Conservation (phyloP, 2,113 vertebrate species). For the Cromileptes altivelis region DNA sequence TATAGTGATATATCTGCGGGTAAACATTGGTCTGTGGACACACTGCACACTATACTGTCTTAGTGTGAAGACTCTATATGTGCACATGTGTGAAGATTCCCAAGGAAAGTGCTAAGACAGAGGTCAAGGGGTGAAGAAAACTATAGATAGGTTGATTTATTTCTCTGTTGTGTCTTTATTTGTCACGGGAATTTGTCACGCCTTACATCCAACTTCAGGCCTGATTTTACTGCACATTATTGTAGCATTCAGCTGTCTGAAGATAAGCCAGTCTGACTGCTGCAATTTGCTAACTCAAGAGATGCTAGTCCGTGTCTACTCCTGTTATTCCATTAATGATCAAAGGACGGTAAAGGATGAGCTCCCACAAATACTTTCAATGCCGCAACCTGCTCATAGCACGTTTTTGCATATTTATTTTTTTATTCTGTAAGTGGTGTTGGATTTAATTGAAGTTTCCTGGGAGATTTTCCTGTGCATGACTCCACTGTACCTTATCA, state of each 20-base stretch:
- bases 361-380: not conserved
- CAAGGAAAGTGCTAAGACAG: not conserved
- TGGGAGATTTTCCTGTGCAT: not conserved
- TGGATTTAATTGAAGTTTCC: constrained; percentile 3
- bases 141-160: not conserved
- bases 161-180: not conserved
- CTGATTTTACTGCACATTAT: constrained; percentile 19
- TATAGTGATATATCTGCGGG: constrained; percentile 29
- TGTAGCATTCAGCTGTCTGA: constrained; percentile 9
- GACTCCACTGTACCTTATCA: not conserved
- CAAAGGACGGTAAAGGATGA: constrained; percentile 18
- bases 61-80: not conserved
- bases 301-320: constrained; percentile 3
- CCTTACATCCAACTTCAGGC: not conserved
- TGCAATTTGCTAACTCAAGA: constrained; percentile 20
- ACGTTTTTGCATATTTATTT: not conserved
- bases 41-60: not conserved
- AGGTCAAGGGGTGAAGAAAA: not conserved
- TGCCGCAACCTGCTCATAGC: not conserved
- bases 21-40: constrained; percentile 9
- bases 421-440: not conserved
- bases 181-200: not conserved
- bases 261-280: constrained; percentile 23
- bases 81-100: not conserved
- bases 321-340: constrained; percentile 17